Evolutionary conservation across 2,113 vertebrate species (phyloP).

Genomic region (Brachirus orientalis): DNA sequence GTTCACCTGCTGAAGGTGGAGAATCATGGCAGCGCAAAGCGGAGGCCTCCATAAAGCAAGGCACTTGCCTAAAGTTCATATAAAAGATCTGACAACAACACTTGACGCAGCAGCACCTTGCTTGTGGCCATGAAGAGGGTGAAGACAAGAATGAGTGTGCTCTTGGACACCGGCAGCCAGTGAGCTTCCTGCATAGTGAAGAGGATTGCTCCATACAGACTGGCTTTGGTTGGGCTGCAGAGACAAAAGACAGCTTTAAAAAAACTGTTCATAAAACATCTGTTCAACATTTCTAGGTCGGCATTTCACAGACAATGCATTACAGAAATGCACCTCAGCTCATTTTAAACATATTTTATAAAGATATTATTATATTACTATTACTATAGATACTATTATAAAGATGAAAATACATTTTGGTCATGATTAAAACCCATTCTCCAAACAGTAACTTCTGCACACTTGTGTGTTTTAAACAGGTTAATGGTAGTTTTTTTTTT

Average conservation of each 20-base stretch:
- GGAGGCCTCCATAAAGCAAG: no score
- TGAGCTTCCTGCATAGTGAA: slow-evolving; percentile 94
- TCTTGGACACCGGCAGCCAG: slow-evolving; percentile 92
- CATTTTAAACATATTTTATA: neutral
- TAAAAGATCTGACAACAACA: neutral
- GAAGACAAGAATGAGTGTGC: slow-evolving; percentile 91
- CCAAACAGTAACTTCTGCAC: no score
- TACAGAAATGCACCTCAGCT: neutral
- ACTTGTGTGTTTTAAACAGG: no score
- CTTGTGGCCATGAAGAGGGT: slow-evolving; percentile 95
- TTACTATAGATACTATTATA: no score
- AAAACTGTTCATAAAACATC: slow-evolving; percentile 4
- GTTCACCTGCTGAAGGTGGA: no score
- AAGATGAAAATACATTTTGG: no score
- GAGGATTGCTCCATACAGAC: slow-evolving; percentile 93
- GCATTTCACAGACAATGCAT: no score
- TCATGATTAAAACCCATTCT: no score
- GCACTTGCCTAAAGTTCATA: no score
- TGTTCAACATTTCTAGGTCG: neutral
- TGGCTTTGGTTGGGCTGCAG: slow-evolving; percentile 95
- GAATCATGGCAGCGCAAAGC: no score
- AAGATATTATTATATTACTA: no score
- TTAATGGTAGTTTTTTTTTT: neutral
- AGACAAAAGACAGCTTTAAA: slow-evolving; percentile 12
- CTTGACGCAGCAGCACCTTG: slow-evolving; percentile 82